Evolutionary conservation across 2,797 vertebrate genomes (phyloP).

Genomic region (Falco rusticolus): DNA sequence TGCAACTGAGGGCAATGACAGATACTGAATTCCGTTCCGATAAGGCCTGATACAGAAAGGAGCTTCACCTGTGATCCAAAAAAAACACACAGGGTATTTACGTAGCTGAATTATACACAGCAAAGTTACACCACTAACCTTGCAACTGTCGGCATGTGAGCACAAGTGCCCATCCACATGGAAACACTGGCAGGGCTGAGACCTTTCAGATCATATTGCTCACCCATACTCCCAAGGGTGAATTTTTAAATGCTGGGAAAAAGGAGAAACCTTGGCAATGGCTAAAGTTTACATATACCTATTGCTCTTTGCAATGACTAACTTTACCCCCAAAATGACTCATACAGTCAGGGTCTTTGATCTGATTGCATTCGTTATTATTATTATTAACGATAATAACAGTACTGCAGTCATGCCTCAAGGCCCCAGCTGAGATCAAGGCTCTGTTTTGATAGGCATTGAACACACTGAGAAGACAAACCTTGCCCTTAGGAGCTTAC

Average conservation of each 20-base stretch:
- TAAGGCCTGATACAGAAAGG: background rate
- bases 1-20: background rate
- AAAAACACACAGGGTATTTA: background rate
- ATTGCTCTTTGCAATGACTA: constrained; percentile 42
- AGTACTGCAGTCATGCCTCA: constrained; percentile 30
- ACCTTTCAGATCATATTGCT: background rate
- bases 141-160: constrained; percentile 30
- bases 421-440: constrained; percentile 70
- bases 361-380: constrained; percentile 49
- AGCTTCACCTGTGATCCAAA: constrained; percentile 34
- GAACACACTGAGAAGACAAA: constrained; percentile 21
- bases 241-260: constrained; percentile 59
- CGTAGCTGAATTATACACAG: background rate
- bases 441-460: constrained; percentile 47
- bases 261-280: constrained; percentile 34
- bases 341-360: constrained; percentile 53
- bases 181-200: constrained; percentile 8
- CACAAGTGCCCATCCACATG: constrained; percentile 38
- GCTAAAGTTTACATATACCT: constrained; percentile 44
- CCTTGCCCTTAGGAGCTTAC: constrained; percentile 59
- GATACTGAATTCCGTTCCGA: background rate
- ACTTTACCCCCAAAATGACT: constrained; percentile 53
- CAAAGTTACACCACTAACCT: constrained; percentile 27
- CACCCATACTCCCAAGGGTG: constrained; percentile 15
- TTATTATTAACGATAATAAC: constrained; percentile 54